Evolutionary conservation across 2,113 vertebrate genomes (phyloP).

Genomic region (Tylochromis polylepis): DNA sequence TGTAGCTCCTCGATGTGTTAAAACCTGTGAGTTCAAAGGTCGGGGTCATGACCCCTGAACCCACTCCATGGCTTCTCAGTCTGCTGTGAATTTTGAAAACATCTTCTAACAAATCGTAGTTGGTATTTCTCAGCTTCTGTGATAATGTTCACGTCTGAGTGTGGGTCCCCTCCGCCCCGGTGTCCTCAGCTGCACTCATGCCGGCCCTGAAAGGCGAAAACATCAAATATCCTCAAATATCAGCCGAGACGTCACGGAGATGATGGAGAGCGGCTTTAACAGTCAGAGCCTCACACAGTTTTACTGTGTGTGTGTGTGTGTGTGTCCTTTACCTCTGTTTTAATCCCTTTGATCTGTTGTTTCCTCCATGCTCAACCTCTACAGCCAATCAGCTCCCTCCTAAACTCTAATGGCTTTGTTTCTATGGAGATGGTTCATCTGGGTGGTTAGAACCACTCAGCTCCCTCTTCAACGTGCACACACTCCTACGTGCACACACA

Average conservation of each 20-base stretch:
- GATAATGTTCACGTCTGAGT: background rate
- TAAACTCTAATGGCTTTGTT: background rate
- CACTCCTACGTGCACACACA: too few relatives aligned
- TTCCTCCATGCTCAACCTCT: background rate
- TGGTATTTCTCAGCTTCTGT: background rate
- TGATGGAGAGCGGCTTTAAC: background rate
- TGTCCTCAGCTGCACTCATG: background rate
- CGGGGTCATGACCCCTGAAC: background rate
- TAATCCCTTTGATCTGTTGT: background rate
- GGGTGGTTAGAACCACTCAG: background rate
- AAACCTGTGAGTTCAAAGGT: background rate
- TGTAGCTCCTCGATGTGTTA: background rate
- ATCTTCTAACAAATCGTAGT: background rate
- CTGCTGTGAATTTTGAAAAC: background rate
- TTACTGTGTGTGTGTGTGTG: background rate
- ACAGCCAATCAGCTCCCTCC: background rate
- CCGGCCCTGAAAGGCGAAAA: too few relatives aligned
- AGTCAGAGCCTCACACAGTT: background rate
- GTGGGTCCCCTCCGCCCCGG: accelerated
- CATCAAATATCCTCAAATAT: too few relatives aligned
- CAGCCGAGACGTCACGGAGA: background rate
- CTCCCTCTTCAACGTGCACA: background rate
- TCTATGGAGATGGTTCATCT: background rate
- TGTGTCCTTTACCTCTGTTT: background rate
- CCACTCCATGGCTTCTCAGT: background rate